Evolutionary conservation across 1,140 invertebrate genomes (phyloP).

Genomic region (Euwallacea similis): DNA sequence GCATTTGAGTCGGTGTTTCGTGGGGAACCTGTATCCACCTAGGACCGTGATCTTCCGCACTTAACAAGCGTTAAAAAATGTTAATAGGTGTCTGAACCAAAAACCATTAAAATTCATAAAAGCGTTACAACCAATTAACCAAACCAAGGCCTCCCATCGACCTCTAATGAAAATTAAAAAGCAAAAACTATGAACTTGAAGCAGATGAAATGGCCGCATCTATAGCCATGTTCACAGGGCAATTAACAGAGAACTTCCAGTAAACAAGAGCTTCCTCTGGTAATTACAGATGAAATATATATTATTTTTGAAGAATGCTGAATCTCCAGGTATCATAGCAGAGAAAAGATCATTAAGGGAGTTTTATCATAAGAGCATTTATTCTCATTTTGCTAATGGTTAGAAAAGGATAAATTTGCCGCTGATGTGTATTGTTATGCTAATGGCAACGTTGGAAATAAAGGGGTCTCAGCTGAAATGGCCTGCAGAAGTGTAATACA

Average conservation of each 20-base stretch:
- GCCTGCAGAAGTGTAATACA: neutral
- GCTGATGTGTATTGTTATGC: too few species aligned
- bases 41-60: too few species aligned
- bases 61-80: neutral
- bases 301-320: conserved; percentile 25
- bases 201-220: conserved; percentile 18
- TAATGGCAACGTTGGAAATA: too few species aligned
- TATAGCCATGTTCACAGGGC: conserved; percentile 30
- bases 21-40: too few species aligned
- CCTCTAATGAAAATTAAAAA: conserved; percentile 8
- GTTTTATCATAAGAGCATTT: neutral
- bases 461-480: neutral
- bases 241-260: conserved; percentile 24
- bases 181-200: conserved; percentile 3
- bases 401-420: neutral
- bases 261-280: conserved; percentile 25
- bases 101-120: conserved; percentile 5
- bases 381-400: neutral
- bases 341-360: neutral
- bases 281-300: conserved; percentile 33
- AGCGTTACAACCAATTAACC: conserved; percentile 2
- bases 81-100: neutral
- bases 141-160: neutral
- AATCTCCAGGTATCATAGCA: conserved; percentile 20
- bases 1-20: too few species aligned